Evolutionary conservation across 2,888 invertebrate genomes (phyloP).

Genomic region (Drosophila paracracens): DNA sequence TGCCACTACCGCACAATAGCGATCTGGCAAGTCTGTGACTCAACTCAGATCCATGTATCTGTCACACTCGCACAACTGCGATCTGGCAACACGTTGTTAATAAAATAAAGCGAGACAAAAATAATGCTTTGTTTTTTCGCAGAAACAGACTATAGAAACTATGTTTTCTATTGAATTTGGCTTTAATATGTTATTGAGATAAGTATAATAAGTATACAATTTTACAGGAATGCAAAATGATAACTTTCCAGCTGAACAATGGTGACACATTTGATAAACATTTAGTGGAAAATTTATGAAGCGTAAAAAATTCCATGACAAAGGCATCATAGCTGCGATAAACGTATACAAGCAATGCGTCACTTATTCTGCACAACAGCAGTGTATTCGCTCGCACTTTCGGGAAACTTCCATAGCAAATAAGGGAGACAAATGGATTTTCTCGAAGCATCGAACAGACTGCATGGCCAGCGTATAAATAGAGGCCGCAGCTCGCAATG

Average conservation of each 20-base stretch:
- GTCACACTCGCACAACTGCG: slow-evolving; percentile 9
- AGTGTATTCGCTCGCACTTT: slow-evolving; percentile 39
- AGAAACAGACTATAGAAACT: not conserved
- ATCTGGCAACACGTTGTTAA: slow-evolving; percentile 7
- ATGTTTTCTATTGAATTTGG: not conserved
- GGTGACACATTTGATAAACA: not conserved
- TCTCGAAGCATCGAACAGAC: slow-evolving; percentile 44
- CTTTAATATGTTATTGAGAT: not conserved
- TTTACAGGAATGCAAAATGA: not conserved
- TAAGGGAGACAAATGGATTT: slow-evolving; percentile 43
- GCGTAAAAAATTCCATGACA: not conserved
- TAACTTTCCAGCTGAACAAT: not conserved
- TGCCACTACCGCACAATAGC: slow-evolving; percentile 5
- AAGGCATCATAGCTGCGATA: not conserved
- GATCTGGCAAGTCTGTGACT: slow-evolving; percentile 34
- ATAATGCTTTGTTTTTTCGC: not conserved
- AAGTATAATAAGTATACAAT: not conserved
- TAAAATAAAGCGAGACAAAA: not conserved
- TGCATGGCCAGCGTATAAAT: slow-evolving; percentile 54
- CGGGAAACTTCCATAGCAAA: slow-evolving; percentile 6
- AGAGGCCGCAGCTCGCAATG: slow-evolving; percentile 18
- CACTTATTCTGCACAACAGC: slow-evolving; percentile 16
- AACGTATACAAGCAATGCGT: not conserved
- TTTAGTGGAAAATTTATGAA: not conserved
- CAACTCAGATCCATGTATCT: not conserved